These are phyloP conservation scores for Phaenicophaeus curvirostris DNA, from an alignment of 2,797 vertebrate species.

Conservation along the genomic window DNA sequence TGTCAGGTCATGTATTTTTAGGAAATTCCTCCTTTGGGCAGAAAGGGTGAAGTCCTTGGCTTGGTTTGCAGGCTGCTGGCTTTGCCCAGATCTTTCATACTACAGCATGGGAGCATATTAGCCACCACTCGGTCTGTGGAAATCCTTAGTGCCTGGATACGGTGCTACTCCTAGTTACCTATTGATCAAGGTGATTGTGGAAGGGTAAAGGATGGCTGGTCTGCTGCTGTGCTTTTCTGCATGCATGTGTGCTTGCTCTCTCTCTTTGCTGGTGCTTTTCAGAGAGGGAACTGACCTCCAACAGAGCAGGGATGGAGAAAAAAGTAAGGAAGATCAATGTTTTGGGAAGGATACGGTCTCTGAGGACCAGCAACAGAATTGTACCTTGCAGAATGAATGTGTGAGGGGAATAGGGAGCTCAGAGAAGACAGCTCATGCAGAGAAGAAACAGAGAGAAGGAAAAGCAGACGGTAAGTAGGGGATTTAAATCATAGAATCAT, in stretches of 20 bases:
- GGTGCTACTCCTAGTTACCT: background rate
- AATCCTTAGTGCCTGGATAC: background rate
- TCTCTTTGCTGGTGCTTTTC: background rate
- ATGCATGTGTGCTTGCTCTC: background rate
- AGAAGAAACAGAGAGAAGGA: background rate
- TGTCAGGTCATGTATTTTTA: constrained; percentile 70
- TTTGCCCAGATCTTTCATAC: constrained; percentile 5
- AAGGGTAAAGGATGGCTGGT: background rate
- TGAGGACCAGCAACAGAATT: background rate
- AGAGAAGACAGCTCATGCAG: background rate
- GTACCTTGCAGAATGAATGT: background rate
- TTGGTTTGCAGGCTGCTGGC: constrained; percentile 14
- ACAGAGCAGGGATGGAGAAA: background rate
- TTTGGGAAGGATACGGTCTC: background rate
- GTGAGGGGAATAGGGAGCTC: background rate
- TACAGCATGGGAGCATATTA: background rate
- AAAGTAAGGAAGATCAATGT: background rate
- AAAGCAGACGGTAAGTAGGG: background rate
- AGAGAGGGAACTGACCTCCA: background rate
- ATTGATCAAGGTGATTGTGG: background rate
- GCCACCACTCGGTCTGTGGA: background rate
- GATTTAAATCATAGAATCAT: too few relatives aligned
- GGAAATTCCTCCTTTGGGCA: constrained; percentile 67
- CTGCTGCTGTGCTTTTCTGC: background rate
- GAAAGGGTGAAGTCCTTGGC: constrained; percentile 42